Percentiles rank a stretch among this genome's conserved stretches.
phyloP scores from a whole-genome alignment of 2,888 invertebrate genomes.

The Oscheius sp. region DNA sequence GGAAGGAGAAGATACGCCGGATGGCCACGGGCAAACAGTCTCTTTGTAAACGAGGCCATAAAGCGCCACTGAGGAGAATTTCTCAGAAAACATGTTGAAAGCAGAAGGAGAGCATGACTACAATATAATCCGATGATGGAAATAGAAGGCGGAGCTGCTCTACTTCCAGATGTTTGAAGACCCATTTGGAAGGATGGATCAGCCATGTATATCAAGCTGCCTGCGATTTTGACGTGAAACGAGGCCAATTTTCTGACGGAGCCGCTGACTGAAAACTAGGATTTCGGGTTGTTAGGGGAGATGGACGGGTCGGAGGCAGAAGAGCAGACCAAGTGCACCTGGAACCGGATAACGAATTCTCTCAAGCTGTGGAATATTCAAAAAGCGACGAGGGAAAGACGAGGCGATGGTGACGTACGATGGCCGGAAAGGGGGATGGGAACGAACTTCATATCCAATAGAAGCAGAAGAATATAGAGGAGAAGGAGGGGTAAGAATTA shows the following conservation, averaged over 20 bases:
- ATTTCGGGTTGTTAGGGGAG: constrained; percentile 24
- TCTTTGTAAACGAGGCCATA: constrained; percentile 1
- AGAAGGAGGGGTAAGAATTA: no score
- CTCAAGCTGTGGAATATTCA: constrained; percentile 20
- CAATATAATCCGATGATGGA: no score
- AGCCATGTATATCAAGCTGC: background rate
- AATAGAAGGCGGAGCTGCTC: background rate
- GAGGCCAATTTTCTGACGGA: constrained; percentile 17
- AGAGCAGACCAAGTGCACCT: background rate
- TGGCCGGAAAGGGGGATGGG: background rate
- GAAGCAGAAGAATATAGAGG: background rate
- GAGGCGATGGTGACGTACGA: background rate
- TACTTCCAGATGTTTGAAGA: background rate
- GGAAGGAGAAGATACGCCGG: background rate
- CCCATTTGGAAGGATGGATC: background rate
- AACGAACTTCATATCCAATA: background rate
- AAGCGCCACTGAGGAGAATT: background rate
- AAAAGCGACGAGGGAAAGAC: constrained; percentile 8
- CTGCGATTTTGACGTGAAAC: constrained; percentile 5
- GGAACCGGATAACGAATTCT: constrained; percentile 4
- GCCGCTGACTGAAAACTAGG: constrained; percentile 2
- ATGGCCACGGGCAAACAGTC: constrained; percentile 1
- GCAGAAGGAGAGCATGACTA: no score
- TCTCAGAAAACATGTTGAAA: background rate
- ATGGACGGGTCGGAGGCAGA: background rate